Evolutionary conservation across 2,888 invertebrate genomes (phyloP).

Genomic region (Scaptomyza flava): DNA sequence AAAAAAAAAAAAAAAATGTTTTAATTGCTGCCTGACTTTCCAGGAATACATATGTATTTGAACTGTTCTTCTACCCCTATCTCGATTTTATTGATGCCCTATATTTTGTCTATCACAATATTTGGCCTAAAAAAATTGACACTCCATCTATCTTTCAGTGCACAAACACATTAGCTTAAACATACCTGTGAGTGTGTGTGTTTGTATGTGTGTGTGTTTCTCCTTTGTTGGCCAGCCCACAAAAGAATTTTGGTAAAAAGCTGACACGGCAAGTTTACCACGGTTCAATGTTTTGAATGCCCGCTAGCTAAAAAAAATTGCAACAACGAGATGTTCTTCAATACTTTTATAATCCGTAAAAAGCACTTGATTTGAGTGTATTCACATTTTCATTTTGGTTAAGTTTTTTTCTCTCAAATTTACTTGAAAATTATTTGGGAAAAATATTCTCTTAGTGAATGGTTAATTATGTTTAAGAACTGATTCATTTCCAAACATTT

Average conservation of each 20-base stretch:
- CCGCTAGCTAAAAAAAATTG: conserved; percentile 15
- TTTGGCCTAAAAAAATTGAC: conserved; percentile 41
- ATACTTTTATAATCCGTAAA: neutral
- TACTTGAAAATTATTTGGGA: no score
- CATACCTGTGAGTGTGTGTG: conserved; percentile 3
- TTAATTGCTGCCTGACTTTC: conserved; percentile 52
- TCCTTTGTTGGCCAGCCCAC: conserved; percentile 39
- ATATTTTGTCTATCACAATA: conserved; percentile 56
- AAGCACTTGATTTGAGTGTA: no score
- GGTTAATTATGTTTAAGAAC: no score
- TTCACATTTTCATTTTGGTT: no score
- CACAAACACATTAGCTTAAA: neutral
- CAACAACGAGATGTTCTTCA: neutral
- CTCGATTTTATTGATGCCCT: conserved; percentile 46
- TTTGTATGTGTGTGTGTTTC: neutral
- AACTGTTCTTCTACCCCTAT: neutral
- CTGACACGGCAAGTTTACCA: conserved; percentile 56
- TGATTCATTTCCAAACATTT: no score
- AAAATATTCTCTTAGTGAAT: no score
- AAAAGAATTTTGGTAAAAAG: conserved; percentile 45
- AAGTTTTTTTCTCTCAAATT: no score
- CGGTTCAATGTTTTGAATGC: conserved; percentile 38
- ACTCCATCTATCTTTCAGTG: neutral
- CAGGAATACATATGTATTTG: conserved; percentile 30
- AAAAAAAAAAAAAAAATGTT: conserved; percentile 60